Percentiles rank a stretch among this genome's conserved stretches.
Conservation (phyloP, 1,140 invertebrate species). For the Procambarus clarkii region DNA sequence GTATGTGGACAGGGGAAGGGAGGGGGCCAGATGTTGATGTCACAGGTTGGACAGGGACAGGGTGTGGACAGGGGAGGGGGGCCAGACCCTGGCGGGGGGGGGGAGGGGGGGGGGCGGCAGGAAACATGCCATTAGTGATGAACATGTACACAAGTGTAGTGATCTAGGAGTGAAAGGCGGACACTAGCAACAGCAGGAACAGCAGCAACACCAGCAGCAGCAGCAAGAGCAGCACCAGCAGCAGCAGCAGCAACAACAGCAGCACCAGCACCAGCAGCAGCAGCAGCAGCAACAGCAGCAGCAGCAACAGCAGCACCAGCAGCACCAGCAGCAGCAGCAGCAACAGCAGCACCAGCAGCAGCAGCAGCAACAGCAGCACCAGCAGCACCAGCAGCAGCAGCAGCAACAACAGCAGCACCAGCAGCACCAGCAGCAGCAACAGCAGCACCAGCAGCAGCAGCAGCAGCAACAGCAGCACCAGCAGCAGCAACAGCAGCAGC, state of each 20-base stretch:
- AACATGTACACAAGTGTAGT: too few species aligned
- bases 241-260: neutral
- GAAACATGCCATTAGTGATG: too few species aligned
- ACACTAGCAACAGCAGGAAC: too few species aligned
- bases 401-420: neutral
- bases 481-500: neutral
- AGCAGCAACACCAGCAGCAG: neutral
- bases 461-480: neutral
- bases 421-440: neutral
- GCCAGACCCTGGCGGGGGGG: too few species aligned
- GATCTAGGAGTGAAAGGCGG: neutral
- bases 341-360: neutral
- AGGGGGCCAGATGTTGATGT: too few species aligned
- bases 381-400: neutral
- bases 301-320: neutral
- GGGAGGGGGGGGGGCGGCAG: too few species aligned
- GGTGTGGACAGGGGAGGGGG: too few species aligned
- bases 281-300: neutral
- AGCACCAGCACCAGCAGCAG: neutral
- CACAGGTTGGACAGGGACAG: too few species aligned
- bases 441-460: neutral
- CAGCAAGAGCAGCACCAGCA: neutral
- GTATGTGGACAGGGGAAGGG: too few species aligned
- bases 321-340: neutral
- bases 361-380: neutral